Evolutionary conservation across 1,140 invertebrate species (phyloP), one percentile per base, ranked within the genome.

Genomic region (Hylaeus volcanicus): DNA sequence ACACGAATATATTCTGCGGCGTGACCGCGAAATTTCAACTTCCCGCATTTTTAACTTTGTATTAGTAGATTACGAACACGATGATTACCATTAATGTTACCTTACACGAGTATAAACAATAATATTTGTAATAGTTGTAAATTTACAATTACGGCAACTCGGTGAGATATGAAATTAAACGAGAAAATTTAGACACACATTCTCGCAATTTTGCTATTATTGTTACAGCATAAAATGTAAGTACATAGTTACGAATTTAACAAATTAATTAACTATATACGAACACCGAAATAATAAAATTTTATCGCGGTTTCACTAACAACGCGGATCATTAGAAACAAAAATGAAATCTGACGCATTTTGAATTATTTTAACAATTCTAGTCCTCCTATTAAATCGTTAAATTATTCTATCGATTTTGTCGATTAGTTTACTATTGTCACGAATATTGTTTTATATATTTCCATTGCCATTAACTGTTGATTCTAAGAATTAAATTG

Each of bases 21-120:
- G 58, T 43, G 74, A 41, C 76, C 80, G 80, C 51, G 45, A 73
- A 78, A 82, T 86, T 79, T 79, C 69, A 90, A 89, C 84, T 90
- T 88, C 78, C 86, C 85, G 89, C 83, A 89, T 91, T 91, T 91
- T 90, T 89, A 90, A 89, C 84, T 88, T 91, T 91, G 75, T 89
- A 91, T 89, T 88, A 87, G 82, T 82, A 87, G 83, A 77, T 88
- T 79, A 87, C 84, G 81, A 74, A 77, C 70, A 81, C 79, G 74
- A 85, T 58, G 66, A 86, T 69, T 82, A 77, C 79, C 61, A 78
- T 86, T 86, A 82, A 86, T 86, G 75, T 86, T 86, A 86, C 66
- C 83, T 85, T 80, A 85, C 86, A 89, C 79, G 86, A 79, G 78
- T 83, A 82, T 86, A 86, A 89, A 84, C 84, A 90, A 89, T 88